phyloP scores from a whole-genome alignment of 1,140 invertebrate species.

The Atta colombica region DNA sequence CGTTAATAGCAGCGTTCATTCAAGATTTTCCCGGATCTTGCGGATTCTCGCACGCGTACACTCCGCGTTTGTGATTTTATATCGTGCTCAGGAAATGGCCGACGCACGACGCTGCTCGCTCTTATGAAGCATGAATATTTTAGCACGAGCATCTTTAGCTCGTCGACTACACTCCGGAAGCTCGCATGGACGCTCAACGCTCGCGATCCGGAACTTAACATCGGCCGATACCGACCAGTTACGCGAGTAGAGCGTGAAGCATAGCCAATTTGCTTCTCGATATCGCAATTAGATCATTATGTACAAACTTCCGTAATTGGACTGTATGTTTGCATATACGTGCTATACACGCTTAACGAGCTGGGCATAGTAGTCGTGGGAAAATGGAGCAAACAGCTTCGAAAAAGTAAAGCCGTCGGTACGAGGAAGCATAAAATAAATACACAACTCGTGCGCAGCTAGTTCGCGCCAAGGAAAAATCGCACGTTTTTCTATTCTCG shows the following conservation, averaged over 20 bases:
- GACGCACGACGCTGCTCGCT: constrained; percentile 25
- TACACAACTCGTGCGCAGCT: constrained; percentile 26
- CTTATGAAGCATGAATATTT: constrained; percentile 78
- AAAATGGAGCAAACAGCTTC: constrained; percentile 43
- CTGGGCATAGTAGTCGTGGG: constrained; percentile 8
- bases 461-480: constrained; percentile 10
- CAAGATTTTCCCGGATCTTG: constrained; percentile 32
- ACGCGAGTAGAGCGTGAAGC: constrained; percentile 37
- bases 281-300: constrained; percentile 64
- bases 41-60: not conserved
- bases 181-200: not conserved
- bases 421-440: constrained; percentile 21
- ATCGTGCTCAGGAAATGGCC: constrained; percentile 20
- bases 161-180: constrained; percentile 43
- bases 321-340: constrained; percentile 47
- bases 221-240: constrained; percentile 5
- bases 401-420: constrained; percentile 40
- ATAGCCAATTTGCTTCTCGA: constrained; percentile 54
- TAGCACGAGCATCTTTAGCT: constrained; percentile 67
- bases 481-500: constrained; percentile 4
- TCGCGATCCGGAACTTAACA: not conserved
- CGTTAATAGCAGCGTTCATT: constrained; percentile 29
- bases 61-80: constrained; percentile 55
- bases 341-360: constrained; percentile 38
- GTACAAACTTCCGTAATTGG: constrained; percentile 58